Evolutionary conservation across 2,888 invertebrate species (phyloP), one percentile per base, ranked within the genome.

Genomic region (Odontothrips loti): DNA sequence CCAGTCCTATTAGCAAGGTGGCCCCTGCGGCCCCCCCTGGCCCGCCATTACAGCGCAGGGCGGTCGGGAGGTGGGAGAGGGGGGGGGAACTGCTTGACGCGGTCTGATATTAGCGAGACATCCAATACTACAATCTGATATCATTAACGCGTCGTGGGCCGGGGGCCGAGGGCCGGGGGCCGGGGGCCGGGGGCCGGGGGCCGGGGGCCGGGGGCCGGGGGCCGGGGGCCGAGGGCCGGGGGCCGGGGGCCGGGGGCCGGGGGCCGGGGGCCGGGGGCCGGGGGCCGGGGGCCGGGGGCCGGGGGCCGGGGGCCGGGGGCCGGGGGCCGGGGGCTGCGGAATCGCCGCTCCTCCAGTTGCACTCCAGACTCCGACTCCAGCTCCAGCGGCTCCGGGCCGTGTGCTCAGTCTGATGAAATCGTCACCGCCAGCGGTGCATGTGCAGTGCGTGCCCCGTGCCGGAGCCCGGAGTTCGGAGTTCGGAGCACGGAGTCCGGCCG

Each of bases 91-190:
- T n/a, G 2, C 58, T 58, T n/a, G 58, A 17, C n/a, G 58, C 68
- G 68, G 10, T 12, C 23, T 27, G 23, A 27, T 75, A 27, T 75
- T 75, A 75, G 68, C 58, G 58, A 58, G 68, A 75, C 68, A 75
- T 75, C 68, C 68, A 27, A 75, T 27, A 75, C 68, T 23, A 75
- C 68, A 75, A 75, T 75, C 68, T 75, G 68, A 75, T 75, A 75
- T 75, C 68, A 75, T 75, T 75, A 75, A 27, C 68, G 27, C 68
- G 58, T 17, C 58, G 58, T 15, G 51, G 10, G 51, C 51, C 51
- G 58, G 6, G 10, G 58, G n/a, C n/a, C n/a, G n/a, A n/a, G n/a
- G n/a, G n/a, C n/a, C 51, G 51, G 51, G 15, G 51, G 6, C 51
- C 20, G 51, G 15, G 2, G 12, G 51, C 6, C 2, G 10, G 10